Evolutionary conservation across 2,113 vertebrate species (phyloP).

Genomic region (Petrocephalus zakoni): DNA sequence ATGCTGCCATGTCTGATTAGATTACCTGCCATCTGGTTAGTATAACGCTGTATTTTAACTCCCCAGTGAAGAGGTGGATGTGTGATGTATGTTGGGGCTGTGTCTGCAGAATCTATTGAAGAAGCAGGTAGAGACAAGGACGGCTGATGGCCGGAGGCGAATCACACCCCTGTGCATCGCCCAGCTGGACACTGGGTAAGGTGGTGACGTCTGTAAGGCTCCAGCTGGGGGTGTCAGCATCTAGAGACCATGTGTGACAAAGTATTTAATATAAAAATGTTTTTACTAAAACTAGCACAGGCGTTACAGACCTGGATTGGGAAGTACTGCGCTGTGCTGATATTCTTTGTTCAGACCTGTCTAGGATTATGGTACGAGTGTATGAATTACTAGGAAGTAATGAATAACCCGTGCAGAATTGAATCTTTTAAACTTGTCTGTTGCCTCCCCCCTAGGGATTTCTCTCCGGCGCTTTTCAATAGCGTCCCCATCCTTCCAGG

Average conservation of each 20-base stretch:
- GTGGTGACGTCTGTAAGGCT: not conserved
- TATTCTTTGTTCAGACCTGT: not conserved
- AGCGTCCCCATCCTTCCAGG: constrained; percentile 89
- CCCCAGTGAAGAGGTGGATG: not conserved
- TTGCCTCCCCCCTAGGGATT: constrained; percentile 68
- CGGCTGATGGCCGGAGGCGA: constrained; percentile 84
- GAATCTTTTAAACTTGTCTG: not conserved
- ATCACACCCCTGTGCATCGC: constrained; percentile 97
- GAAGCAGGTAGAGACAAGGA: constrained; percentile 96
- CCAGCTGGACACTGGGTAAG: constrained; percentile 95
- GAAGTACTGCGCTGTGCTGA: not conserved
- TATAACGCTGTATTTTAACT: not conserved
- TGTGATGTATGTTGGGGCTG: not conserved
- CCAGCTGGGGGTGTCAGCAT: not conserved
- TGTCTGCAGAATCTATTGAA: constrained; percentile 86
- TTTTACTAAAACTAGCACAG: not conserved
- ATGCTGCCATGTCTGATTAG: not conserved
- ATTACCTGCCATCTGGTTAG: not conserved
- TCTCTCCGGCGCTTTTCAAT: constrained; percentile 96
- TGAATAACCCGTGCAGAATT: not conserved
- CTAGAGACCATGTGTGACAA: not conserved
- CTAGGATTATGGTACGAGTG: not conserved
- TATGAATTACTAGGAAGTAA: not conserved
- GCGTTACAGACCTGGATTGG: not conserved
- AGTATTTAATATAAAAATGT: not conserved